Evolutionary conservation across 2,113 vertebrate genomes (phyloP).

Genomic region (Apeltes quadracus): DNA sequence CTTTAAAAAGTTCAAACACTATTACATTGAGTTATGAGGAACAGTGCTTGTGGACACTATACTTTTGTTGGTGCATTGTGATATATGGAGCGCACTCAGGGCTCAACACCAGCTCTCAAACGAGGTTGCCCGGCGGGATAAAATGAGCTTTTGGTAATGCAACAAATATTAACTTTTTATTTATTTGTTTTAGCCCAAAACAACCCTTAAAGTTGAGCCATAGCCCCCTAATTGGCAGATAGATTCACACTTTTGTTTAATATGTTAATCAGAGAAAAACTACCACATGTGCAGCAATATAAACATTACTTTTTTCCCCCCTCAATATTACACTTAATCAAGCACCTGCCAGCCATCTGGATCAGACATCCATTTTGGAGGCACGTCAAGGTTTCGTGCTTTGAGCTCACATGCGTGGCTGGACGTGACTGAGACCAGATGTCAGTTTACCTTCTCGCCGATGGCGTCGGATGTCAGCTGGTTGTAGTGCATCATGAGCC

Average conservation of each 20-base stretch:
- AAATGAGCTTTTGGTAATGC: too few species aligned
- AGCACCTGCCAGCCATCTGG: conserved; percentile 27
- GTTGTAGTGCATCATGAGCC: conserved; percentile 93
- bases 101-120: not conserved
- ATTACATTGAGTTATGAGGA: not conserved
- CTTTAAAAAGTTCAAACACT: not conserved
- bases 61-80: not conserved
- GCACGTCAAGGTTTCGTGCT: not conserved
- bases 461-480: conserved; percentile 86
- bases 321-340: not conserved
- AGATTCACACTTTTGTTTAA: not conserved
- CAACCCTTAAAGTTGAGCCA: not conserved
- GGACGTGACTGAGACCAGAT: conserved; percentile 14
- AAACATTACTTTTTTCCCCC: not conserved
- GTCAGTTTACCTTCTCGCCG: conserved; percentile 75
- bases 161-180: not conserved
- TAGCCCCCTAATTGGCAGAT: not conserved
- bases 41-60: not conserved
- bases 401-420: conserved; percentile 3
- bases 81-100: not conserved
- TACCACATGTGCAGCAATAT: not conserved
- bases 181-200: not conserved
- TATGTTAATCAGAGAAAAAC: not conserved
- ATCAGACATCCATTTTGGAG: not conserved
- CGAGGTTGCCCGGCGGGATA: not conserved